Evolutionary conservation across 2,113 vertebrate species (phyloP), one percentile per base, ranked within the genome.

Genomic region (Tapirus terrestris): DNA sequence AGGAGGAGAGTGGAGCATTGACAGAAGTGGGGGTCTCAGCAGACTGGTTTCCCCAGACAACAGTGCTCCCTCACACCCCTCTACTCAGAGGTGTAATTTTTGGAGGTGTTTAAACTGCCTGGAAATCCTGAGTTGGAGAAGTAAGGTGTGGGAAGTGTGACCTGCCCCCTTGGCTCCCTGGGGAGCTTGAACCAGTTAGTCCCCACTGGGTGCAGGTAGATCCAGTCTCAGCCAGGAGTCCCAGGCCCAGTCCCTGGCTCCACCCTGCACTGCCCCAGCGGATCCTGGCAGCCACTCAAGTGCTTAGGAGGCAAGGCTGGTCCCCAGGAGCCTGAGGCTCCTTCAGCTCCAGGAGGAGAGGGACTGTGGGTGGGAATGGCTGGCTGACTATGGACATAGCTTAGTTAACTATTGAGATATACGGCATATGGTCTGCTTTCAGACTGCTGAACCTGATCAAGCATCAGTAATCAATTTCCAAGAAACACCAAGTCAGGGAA

Each of bases 401-500:
- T 77, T 39, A 39, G 39, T 39, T 39, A 95, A 87, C 31, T 67
- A 61, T 6, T 65, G 56, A 65, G 9, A 9, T 87, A 23, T 20
- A 31, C 14, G 1, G 23, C 43, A 25, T 14, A 45, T 8, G 29
- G 2, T 6, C 75, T 91, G 56, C 60, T 76, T 82, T 75, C 31
- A 43, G 39, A 16, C 16, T 80, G 60, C 80, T 53, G 56, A 91
- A 67, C 72, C 65, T 79, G 21, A 60, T 53, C 76, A 85, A 86
- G 36, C 6, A 3, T 73, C 33, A 36, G 9, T 31, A 81, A 84
- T 53, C 33, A 53, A 53, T 58, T 95, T 91, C 76, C 5, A 72
- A 95, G 68, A 95, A 90, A 91, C 13, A 43, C 5, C 39, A 65
- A n/a, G 5, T 79, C 53, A 72, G 39, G 9, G 25, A 84, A 65